phyloP scores from a whole-genome alignment of 1,140 invertebrate genomes.

The Ceratina japonica region DNA sequence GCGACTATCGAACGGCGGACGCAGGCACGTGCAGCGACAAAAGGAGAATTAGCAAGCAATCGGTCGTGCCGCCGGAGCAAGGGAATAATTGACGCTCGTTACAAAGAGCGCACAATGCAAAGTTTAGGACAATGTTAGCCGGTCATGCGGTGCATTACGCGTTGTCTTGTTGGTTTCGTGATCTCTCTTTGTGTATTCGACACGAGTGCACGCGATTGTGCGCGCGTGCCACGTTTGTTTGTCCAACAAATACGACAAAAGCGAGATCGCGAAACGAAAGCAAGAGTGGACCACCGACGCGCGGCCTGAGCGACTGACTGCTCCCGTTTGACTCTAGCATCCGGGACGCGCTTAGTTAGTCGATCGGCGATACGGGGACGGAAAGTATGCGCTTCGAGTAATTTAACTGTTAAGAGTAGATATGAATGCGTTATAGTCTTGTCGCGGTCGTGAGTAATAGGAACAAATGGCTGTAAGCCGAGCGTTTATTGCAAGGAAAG shows the following conservation, averaged over 20 bases:
- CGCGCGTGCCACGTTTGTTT: neutral
- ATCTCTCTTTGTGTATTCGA: neutral
- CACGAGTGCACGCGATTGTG: neutral
- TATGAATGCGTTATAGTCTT: too few species aligned
- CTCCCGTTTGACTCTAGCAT: neutral
- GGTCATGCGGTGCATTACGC: conserved; percentile 40
- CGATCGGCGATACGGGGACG: neutral
- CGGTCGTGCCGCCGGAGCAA: conserved; percentile 41
- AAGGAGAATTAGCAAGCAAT: conserved; percentile 56
- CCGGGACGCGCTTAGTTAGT: neutral
- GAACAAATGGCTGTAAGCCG: too few species aligned
- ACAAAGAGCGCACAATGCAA: conserved; percentile 62
- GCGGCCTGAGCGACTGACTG: neutral
- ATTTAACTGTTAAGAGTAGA: neutral
- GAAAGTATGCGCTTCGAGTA: too few species aligned
- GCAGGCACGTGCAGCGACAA: conserved; percentile 32
- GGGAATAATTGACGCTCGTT: conserved; percentile 64
- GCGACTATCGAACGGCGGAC: neutral
- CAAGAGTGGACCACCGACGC: neutral
- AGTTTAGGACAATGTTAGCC: conserved; percentile 58
- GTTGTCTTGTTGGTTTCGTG: conserved; percentile 48
- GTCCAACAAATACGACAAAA: neutral
- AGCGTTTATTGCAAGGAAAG: too few species aligned
- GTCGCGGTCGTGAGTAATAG: too few species aligned
- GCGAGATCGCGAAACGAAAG: conserved; percentile 15